These are phyloP conservation scores for Steromphala cineraria DNA, from an alignment of 2,888 invertebrate genomes.

Conservation along the genomic window DNA sequence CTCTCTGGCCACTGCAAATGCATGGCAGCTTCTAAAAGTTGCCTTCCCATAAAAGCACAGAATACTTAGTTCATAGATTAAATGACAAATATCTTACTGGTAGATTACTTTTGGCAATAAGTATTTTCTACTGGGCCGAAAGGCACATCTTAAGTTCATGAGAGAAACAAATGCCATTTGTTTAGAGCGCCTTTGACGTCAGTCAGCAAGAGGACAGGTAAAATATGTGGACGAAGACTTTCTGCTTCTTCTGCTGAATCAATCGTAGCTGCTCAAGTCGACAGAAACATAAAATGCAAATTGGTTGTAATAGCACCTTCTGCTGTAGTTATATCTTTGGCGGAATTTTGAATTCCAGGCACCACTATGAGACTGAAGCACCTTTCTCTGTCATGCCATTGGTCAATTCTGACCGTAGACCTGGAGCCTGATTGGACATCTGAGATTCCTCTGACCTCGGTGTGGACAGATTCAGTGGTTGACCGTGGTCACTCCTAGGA, in stretches of 20 bases:
- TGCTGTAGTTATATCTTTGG: slow-evolving; percentile 23
- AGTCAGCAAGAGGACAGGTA: too few species aligned
- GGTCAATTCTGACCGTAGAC: neutral
- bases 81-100: too few species aligned
- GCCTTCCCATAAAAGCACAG: too few species aligned
- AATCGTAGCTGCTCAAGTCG: neutral
- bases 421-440: neutral
- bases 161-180: too few species aligned
- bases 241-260: neutral
- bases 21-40: too few species aligned
- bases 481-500: slow-evolving; percentile 25
- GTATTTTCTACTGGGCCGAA: too few species aligned
- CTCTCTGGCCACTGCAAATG: too few species aligned
- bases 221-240: too few species aligned
- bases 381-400: slow-evolving; percentile 19
- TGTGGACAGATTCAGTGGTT: slow-evolving; percentile 36
- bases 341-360: slow-evolving; percentile 16
- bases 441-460: neutral
- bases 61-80: too few species aligned
- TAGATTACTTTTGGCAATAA: too few species aligned
- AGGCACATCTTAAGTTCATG: too few species aligned
- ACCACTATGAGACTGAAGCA: slow-evolving; percentile 3
- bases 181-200: too few species aligned
- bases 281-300: slow-evolving; percentile 1
- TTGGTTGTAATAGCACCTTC: neutral